Conservation (phyloP, 1,140 invertebrate species). For the Melipona quadrifasciata region DNA sequence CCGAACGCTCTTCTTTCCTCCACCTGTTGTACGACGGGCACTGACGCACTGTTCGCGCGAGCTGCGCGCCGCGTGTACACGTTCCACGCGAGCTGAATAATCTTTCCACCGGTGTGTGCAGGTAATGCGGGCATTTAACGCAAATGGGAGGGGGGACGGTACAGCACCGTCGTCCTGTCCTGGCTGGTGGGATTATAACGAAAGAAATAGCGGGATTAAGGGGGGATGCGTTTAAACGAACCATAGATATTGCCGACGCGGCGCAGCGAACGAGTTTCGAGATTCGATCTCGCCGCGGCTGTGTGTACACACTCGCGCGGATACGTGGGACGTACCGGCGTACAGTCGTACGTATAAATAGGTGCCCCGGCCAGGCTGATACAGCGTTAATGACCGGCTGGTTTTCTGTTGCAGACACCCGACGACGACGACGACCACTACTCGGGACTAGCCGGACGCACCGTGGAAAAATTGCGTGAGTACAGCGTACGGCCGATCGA, state of each 20-base stretch:
- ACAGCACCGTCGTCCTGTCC: conserved; percentile 7
- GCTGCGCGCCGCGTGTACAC: neutral
- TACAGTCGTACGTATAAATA: conserved; percentile 40
- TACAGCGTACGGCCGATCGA: conserved; percentile 1
- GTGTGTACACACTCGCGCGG: neutral
- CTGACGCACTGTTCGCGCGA: neutral
- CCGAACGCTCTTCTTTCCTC: neutral
- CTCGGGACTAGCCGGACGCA: conserved; percentile 24
- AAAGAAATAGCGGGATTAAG: conserved; percentile 60
- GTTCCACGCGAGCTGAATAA: conserved; percentile 3
- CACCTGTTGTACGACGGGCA: conserved; percentile 18
- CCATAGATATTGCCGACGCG: conserved; percentile 29
- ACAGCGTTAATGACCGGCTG: conserved; percentile 46
- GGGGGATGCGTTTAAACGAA: conserved; percentile 51
- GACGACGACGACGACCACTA: conserved; percentile 53
- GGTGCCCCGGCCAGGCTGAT: neutral
- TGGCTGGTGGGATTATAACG: conserved; percentile 49
- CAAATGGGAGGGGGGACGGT: conserved; percentile 32
- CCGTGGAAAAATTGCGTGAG: conserved; percentile 65
- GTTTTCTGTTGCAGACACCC: conserved; percentile 61
- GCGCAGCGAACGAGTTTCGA: conserved; percentile 34
- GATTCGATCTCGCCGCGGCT: conserved; percentile 52
- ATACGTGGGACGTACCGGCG: neutral
- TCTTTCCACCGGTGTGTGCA: conserved; percentile 13
- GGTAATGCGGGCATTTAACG: conserved; percentile 50